Conservation (phyloP, 2,888 invertebrate species). For the Ecdyonurus torrentis region DNA sequence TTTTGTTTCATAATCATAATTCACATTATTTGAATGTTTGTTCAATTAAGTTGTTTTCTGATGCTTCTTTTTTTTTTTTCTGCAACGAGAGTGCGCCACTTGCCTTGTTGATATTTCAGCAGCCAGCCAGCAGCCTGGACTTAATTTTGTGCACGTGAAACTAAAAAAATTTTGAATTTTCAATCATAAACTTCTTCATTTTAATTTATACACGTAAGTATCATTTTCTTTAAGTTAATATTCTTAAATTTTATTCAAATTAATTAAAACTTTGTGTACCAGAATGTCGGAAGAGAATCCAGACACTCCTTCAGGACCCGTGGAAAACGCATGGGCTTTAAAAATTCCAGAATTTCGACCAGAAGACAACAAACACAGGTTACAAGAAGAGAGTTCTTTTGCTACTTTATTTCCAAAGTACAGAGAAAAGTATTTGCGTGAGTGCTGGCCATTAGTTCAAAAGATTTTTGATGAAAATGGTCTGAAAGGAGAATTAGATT, state of each 20-base stretch:
- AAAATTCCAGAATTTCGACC: slow-evolving; percentile 75
- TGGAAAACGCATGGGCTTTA: slow-evolving; percentile 74
- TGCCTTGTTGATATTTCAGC: too few species aligned
- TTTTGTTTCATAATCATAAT: too few species aligned
- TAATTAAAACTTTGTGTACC: too few species aligned
- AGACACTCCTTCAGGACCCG: slow-evolving; percentile 31
- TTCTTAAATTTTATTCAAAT: too few species aligned
- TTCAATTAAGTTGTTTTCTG: too few species aligned
- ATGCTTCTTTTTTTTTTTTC: too few species aligned
- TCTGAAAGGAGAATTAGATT: slow-evolving; percentile 74
- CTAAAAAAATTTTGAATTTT: not conserved
- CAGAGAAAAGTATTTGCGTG: slow-evolving; percentile 83
- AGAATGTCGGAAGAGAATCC: slow-evolving; percentile 21
- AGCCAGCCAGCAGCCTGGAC: not conserved
- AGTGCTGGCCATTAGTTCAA: slow-evolving; percentile 90
- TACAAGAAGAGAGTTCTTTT: slow-evolving; percentile 89
- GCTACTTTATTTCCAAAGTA: slow-evolving; percentile 95
- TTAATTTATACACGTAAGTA: not conserved
- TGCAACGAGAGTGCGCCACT: too few species aligned
- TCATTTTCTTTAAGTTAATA: not conserved
- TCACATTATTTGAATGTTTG: too few species aligned
- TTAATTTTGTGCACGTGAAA: not conserved
- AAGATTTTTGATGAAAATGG: slow-evolving; percentile 64
- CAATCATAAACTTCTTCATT: not conserved
- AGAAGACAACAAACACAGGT: slow-evolving; percentile 74